phyloP scores from a whole-genome alignment of 1,140 invertebrate genomes.

The Helicoverpa zea region DNA sequence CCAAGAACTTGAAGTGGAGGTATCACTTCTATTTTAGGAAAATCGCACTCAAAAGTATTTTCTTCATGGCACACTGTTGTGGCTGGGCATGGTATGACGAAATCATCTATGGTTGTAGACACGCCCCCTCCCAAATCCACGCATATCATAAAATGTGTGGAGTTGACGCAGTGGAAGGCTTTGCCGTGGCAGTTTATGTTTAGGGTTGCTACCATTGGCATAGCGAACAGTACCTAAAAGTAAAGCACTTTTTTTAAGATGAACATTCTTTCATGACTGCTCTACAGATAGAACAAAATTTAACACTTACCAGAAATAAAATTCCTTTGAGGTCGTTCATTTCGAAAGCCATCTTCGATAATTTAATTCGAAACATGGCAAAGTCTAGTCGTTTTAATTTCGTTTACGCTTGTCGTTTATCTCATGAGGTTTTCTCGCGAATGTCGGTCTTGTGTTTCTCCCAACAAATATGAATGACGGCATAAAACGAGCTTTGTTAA shows the following conservation, averaged over 20 bases:
- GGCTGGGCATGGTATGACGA: slow-evolving; percentile 74
- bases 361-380: slow-evolving; percentile 8
- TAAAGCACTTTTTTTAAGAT: not conserved
- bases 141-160: slow-evolving; percentile 84
- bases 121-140: slow-evolving; percentile 79
- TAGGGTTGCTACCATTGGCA: slow-evolving; percentile 54
- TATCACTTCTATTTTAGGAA: slow-evolving; percentile 45
- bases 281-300: slow-evolving; percentile 4
- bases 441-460: slow-evolving; percentile 58
- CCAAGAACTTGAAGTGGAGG: slow-evolving; percentile 9
- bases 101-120: slow-evolving; percentile 75
- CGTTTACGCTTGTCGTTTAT: slow-evolving; percentile 61
- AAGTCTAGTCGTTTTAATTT: slow-evolving; percentile 54
- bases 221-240: slow-evolving; percentile 59
- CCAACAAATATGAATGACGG: slow-evolving; percentile 68
- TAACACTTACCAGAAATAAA: slow-evolving; percentile 66
- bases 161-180: slow-evolving; percentile 81
- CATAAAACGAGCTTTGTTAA: slow-evolving; percentile 66
- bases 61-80: slow-evolving; percentile 67
- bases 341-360: slow-evolving; percentile 68
- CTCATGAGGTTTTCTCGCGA: slow-evolving; percentile 61
- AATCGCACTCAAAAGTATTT: slow-evolving; percentile 81
- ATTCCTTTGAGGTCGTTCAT: slow-evolving; percentile 61
- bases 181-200: slow-evolving; percentile 80
- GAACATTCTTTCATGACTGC: not conserved